Base-by-base conservation (phyloP, 2,888 invertebrate species). In the Lutraria lutraria region DNA sequence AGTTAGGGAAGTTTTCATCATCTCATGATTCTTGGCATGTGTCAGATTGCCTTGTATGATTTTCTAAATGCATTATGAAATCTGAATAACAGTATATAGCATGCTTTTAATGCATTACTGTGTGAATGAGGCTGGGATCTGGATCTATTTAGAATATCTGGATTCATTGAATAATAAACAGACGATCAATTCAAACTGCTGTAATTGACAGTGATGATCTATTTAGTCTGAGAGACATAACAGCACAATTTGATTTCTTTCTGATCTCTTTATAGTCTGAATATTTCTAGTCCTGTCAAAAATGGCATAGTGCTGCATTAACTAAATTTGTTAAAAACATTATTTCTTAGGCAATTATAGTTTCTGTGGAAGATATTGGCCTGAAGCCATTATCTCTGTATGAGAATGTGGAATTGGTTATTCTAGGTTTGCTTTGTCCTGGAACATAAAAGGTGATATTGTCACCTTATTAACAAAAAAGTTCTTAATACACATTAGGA, bases 41-140 rank as follows among this genome's bases (percentile, higher is more conserved):
- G 76, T 76, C 76, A 34, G 76, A 76, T 76, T 25, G 15, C 13
- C 76, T 12, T 34, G 76, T 76, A 31, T 76, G 76, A 76, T 76
- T 76, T 29, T 76, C 31, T 31, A 19, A 19, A 31, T 76, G 76
- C 31, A 31, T 76, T 31, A 31, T 76, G 34, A 76, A 76, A 76
- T 76, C 29, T 76, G 34, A 76, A 34, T 34, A 76, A 16, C 19
- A 6, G 76, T 34, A 76, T 76, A 16, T 19, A 31, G 76, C 76
- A 76, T 76, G 76, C 31, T 19, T 16, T 34, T 76, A 34, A 76
- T 25, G 31, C 25, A 34, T 76, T 16, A 25, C 63, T 2, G 12
- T 25, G 10, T 43, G 43, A 43, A 43, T 43, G 43, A 43, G 43
- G 43, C 43, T 43, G 43, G 43, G 43, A 43, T 43, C 43, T 43